Percentiles rank a stretch among this genome's conserved stretches.
These are phyloP conservation scores for Cryptomyrus ogoouensis DNA, from an alignment of 2,113 vertebrate genomes.

Conservation along the genomic window DNA sequence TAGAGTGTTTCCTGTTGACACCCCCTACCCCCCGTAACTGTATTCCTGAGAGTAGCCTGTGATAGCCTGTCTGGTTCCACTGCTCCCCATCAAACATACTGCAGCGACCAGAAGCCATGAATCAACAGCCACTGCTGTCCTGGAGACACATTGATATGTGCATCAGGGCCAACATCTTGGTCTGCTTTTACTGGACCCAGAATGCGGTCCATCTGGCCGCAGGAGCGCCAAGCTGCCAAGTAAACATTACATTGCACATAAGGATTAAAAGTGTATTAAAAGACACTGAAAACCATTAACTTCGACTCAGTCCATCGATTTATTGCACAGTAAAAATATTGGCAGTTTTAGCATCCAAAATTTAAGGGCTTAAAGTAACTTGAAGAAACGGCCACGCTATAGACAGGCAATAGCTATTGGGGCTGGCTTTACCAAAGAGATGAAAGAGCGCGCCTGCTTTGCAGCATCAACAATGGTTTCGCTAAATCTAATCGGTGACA, in stretches of 20 bases:
- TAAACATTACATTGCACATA: neutral
- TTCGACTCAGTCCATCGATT: neutral
- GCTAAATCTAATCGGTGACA: neutral
- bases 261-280: neutral
- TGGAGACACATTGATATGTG: neutral
- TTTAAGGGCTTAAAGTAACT: neutral
- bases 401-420: neutral
- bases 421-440: neutral
- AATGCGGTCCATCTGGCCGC: neutral
- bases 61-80: neutral
- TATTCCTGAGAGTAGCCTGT: neutral
- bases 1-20: constrained; percentile 44
- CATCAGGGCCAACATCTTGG: neutral
- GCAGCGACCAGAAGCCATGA: constrained; percentile 13
- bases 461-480: neutral
- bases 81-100: neutral
- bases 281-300: neutral
- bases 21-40: neutral
- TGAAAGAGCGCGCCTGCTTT: neutral
- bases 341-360: neutral
- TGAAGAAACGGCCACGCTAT: neutral
- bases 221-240: neutral
- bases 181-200: neutral
- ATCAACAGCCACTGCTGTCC: neutral
- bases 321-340: neutral